Conservation (phyloP, 2,888 invertebrate species). For the Caenorhabditis macrosperma region DNA sequence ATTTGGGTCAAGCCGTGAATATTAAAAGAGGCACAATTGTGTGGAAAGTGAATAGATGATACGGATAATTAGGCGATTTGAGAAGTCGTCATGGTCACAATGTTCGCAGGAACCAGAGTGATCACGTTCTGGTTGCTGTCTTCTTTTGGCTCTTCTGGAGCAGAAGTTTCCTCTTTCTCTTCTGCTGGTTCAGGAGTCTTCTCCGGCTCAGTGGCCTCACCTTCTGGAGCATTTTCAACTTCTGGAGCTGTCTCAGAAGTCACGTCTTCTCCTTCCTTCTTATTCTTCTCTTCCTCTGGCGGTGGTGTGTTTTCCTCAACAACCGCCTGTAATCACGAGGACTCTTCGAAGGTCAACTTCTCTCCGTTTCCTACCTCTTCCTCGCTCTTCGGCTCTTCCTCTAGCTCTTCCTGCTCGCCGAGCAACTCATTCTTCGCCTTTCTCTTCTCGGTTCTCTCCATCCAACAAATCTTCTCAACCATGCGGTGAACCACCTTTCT, state of each 20-base stretch:
- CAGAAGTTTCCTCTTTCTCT: constrained; percentile 13
- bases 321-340: not conserved
- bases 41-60: not conserved
- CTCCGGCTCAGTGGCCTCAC: not conserved
- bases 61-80: constrained; percentile 20
- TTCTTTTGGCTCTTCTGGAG: constrained; percentile 32
- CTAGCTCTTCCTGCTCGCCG: constrained; percentile 38
- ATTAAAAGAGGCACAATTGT: constrained; percentile 23
- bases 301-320: constrained; percentile 8
- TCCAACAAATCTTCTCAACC: constrained; percentile 55
- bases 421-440: constrained; percentile 44
- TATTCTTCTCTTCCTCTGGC: not conserved
- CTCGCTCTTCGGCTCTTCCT: constrained; percentile 45
- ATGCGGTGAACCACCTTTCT: constrained; percentile 51
- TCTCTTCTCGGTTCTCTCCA: constrained; percentile 56
- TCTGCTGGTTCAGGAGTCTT: constrained; percentile 7
- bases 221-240: not conserved
- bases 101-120: constrained; percentile 51
- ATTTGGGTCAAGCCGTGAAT: constrained; percentile 5
- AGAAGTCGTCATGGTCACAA: constrained; percentile 42
- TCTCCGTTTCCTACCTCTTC: constrained; percentile 15
- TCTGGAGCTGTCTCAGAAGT: constrained; percentile 39
- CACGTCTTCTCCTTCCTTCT: constrained; percentile 1
- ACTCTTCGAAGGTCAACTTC: not conserved
- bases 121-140: constrained; percentile 67